Base-by-base conservation (phyloP, 2,113 vertebrate genomes). In the Chionomys nivalis region DNA sequence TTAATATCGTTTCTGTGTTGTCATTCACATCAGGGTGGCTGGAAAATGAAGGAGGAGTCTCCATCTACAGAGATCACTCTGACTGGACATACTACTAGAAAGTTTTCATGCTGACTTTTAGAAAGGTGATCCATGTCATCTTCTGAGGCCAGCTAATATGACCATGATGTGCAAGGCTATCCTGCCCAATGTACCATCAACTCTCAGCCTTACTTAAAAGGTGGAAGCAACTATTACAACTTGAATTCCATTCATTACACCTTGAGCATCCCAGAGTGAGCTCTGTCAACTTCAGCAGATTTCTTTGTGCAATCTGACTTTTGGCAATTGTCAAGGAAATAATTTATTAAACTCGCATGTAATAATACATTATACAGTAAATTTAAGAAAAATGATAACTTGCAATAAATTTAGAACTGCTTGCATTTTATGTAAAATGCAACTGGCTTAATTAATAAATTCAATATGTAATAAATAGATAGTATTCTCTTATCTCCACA, bases 361-460 rank as follows among this genome's bases (percentile, higher is more conserved):
- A 96, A 93, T 68, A 86, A 96, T 79, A 21, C 26, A 87, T 36
- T 85, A 81, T n/a, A 61, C 14, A 85, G 55, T 36, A 94, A 86
- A 91, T 65, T 78, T 7, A 89, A 93, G 61, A 79, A 91, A 77
- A 72, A 91, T 0, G 44, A 61, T 95, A 91, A 87, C 52, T 36
- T 58, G 6, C 6, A 31, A 83, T 28, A 83, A 79, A 52, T 28
- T 61, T 82, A 77, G 93, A 95, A 72, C 14, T 16, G 33, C 10
- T 81, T 23, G 42, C 7, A 66, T 23, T 68, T 94, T 85, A 17
- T 77, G 61, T 3, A 96, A 94, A 79, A 58, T 72, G 6, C 31
- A 63, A 86, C 44, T 17, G 66, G 94, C 47, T 77, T 55, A 85
- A 75, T 16, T 44, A 94, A 94, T 36, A 90, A 90, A 87, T 92